These are phyloP conservation scores for Camarhynchus parvulus DNA, from an alignment of 2,113 vertebrate species.

Conservation along the genomic window DNA sequence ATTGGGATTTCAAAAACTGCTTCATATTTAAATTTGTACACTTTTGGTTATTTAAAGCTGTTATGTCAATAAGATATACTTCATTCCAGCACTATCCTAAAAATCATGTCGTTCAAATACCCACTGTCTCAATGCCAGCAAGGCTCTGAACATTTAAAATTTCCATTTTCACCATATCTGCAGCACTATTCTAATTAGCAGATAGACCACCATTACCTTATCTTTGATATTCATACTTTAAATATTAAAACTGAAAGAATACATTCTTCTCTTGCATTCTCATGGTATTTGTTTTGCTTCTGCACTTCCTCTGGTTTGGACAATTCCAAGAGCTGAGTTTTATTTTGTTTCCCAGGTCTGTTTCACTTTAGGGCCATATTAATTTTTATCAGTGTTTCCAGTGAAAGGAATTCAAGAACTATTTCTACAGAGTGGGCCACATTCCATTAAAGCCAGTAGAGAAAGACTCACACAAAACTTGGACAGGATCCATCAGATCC, in stretches of 20 bases:
- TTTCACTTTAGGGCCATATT: slow-evolving; percentile 37
- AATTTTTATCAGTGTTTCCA: slow-evolving; percentile 35
- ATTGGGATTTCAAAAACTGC: background rate
- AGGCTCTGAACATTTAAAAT: background rate
- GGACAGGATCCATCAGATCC: background rate
- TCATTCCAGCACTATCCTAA: background rate
- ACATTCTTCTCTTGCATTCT: background rate
- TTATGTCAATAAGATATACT: background rate
- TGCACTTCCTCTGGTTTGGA: slow-evolving; percentile 2
- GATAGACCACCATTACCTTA: background rate
- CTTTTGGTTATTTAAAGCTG: background rate
- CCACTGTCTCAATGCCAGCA: background rate
- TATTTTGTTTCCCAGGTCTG: slow-evolving; percentile 42
- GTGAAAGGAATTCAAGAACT: slow-evolving; percentile 22
- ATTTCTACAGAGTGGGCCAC: slow-evolving; percentile 13
- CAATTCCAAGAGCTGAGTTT: background rate
- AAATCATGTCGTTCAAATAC: background rate
- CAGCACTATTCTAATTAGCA: background rate
- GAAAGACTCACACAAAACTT: background rate
- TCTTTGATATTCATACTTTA: background rate
- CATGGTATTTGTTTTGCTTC: slow-evolving; percentile 9
- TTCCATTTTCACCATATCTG: background rate
- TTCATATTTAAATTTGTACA: background rate
- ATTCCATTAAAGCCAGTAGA: slow-evolving; percentile 18
- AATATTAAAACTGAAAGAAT: background rate